Conservation (phyloP, 2,797 vertebrate genomes). For the Calcarius lapponicus region DNA sequence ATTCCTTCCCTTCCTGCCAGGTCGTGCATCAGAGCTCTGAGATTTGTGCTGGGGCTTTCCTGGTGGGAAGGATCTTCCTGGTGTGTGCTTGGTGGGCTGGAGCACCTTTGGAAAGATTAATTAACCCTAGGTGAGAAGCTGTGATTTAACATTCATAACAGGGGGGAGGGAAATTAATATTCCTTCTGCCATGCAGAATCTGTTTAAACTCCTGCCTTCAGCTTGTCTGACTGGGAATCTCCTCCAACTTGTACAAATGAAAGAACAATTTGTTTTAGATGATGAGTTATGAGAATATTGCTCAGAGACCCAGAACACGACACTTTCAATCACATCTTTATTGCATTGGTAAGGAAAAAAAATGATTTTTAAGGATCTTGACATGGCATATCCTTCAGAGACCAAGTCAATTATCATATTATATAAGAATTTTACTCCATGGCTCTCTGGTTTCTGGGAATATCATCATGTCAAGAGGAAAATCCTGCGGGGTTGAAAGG, state of each 20-base stretch:
- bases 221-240: conserved; percentile 57
- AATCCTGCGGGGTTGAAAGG: background rate
- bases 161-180: conserved; percentile 8
- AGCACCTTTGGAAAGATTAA: conserved; percentile 21
- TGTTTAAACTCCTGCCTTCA: conserved; percentile 52
- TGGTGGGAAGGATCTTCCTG: background rate
- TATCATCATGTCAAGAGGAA: background rate
- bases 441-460: background rate
- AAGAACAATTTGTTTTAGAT: conserved; percentile 66
- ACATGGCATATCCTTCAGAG: conserved; percentile 56
- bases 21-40: background rate
- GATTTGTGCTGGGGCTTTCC: background rate
- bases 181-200: background rate
- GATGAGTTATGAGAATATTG: conserved; percentile 53
- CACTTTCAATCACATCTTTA: conserved; percentile 61
- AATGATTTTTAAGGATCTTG: conserved; percentile 29
- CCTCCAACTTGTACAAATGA: conserved; percentile 62
- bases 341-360: conserved; percentile 2
- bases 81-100: background rate
- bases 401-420: conserved; percentile 32
- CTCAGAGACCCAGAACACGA: conserved; percentile 28
- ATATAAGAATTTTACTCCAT: conserved; percentile 8
- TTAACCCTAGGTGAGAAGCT: conserved; percentile 14
- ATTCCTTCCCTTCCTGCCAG: background rate
- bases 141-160: background rate